Evolutionary conservation across 2,113 vertebrate genomes (phyloP).

Genomic region (Thalassarche chlororhynchos): DNA sequence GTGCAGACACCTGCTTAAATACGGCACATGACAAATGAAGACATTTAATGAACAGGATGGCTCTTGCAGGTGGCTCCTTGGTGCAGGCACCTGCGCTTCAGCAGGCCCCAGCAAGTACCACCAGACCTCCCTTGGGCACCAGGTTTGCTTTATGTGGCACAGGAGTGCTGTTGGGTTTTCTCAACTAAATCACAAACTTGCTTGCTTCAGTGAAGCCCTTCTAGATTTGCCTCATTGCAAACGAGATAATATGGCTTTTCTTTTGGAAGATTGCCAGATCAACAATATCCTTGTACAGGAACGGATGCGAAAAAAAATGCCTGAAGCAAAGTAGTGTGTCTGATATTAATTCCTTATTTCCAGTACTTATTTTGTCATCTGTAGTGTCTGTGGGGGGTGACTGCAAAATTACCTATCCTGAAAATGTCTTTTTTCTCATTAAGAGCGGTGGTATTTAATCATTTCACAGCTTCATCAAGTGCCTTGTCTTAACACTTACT

Average conservation of each 20-base stretch:
- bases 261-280: not conserved
- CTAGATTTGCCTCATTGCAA: not conserved
- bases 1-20: not conserved
- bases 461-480: not conserved
- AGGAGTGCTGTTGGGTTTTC: not conserved
- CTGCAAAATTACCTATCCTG: not conserved
- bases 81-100: not conserved
- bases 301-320: not conserved
- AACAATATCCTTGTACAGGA: not conserved
- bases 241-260: not conserved
- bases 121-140: not conserved
- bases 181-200: not conserved
- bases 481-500: not conserved
- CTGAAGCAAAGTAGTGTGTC: not conserved
- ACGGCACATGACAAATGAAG: rapidly evolving
- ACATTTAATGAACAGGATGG: not conserved
- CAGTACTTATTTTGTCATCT: not conserved
- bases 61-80: not conserved
- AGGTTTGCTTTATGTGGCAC: not conserved
- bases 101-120: not conserved
- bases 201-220: not conserved
- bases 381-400: not conserved
- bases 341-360: not conserved
- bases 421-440: not conserved
- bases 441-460: not conserved